Percentiles rank a stretch among this genome's conserved stretches.
Conservation (phyloP, 1,140 invertebrate species). For the Ceratina japonica region DNA sequence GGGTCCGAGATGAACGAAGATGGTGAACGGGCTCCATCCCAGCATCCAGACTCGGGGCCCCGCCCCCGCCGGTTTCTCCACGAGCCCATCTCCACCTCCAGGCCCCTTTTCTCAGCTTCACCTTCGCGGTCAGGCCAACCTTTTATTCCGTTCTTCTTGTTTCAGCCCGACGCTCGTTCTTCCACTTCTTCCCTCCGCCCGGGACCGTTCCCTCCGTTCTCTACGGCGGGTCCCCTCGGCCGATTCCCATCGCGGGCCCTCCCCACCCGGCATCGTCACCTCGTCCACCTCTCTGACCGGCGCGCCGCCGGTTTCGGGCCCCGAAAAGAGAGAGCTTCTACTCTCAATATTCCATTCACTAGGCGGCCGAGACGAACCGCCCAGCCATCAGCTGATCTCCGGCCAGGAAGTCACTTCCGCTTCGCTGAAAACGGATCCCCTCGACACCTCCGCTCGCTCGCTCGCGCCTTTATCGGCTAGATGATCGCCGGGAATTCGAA, state of each 20-base stretch:
- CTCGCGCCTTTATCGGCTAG: conserved; percentile 39
- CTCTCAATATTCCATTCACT: conserved; percentile 62
- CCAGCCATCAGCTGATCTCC: conserved; percentile 62
- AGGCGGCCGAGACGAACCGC: conserved; percentile 53
- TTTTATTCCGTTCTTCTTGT: conserved; percentile 69
- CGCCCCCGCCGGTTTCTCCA: conserved; percentile 72
- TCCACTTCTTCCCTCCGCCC: conserved; percentile 49
- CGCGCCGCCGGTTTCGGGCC: conserved; percentile 20
- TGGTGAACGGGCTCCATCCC: conserved; percentile 75
- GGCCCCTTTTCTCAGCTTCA: conserved; percentile 50
- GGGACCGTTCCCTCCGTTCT: conserved; percentile 1
- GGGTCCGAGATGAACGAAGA: conserved; percentile 75
- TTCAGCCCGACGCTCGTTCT: conserved; percentile 57
- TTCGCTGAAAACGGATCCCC: conserved; percentile 42
- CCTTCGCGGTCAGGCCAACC: conserved; percentile 66
- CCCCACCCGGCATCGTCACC: conserved; percentile 37
- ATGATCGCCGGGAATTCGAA: conserved; percentile 47
- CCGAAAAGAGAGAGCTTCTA: conserved; percentile 18
- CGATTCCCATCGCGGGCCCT: conserved; percentile 35
- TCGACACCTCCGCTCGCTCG: conserved; percentile 30
- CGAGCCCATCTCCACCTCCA: conserved; percentile 71
- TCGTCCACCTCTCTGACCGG: conserved; percentile 37
- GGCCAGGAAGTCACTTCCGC: conserved; percentile 54
- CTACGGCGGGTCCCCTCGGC: conserved; percentile 12
- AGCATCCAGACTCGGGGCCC: conserved; percentile 72